Evolutionary conservation across 2,113 vertebrate species (phyloP).

Genomic region (Tauraco erythrolophus): DNA sequence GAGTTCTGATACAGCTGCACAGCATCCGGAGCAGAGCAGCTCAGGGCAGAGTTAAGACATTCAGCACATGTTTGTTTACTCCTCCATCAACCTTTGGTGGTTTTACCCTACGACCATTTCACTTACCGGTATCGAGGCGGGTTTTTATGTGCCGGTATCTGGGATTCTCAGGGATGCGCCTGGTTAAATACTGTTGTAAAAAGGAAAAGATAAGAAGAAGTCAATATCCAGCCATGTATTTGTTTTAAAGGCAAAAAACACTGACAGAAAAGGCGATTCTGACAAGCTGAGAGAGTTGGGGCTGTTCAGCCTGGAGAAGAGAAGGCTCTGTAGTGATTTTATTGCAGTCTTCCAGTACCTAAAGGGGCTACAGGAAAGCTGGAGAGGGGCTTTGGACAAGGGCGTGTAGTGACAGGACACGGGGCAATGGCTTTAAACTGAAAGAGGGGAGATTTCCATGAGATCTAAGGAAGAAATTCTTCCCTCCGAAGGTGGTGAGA

Average conservation of each 20-base stretch:
- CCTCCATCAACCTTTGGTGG: fast-evolving
- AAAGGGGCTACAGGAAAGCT: no score
- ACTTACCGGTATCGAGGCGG: slow-evolving; percentile 90
- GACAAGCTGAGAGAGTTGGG: no score
- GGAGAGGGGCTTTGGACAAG: no score
- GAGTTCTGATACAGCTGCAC: fast-evolving
- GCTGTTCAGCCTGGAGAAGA: no score
- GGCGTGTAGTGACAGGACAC: no score
- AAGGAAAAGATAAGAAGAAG: not conserved
- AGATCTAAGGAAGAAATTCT: no score
- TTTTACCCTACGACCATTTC: not conserved
- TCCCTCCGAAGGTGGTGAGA: no score
- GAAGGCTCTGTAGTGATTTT: no score
- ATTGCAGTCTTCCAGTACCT: no score
- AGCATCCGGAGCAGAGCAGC: fast-evolving
- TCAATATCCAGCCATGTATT: fast-evolving
- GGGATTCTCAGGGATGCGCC: slow-evolving; percentile 88
- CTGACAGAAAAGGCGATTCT: not conserved
- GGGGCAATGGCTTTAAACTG: no score
- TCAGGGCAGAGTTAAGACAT: not conserved
- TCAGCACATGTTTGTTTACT: fast-evolving
- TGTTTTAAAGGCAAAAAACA: not conserved
- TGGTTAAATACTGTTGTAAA: slow-evolving; percentile 83
- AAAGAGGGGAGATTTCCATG: no score
- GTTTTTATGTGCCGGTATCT: slow-evolving; percentile 89